A percentile compares a stretch with the other conserved stretches of the same genome.
Evolutionary conservation across 2,888 invertebrate genomes (phyloP).

Genomic region (Camponotus fellah): DNA sequence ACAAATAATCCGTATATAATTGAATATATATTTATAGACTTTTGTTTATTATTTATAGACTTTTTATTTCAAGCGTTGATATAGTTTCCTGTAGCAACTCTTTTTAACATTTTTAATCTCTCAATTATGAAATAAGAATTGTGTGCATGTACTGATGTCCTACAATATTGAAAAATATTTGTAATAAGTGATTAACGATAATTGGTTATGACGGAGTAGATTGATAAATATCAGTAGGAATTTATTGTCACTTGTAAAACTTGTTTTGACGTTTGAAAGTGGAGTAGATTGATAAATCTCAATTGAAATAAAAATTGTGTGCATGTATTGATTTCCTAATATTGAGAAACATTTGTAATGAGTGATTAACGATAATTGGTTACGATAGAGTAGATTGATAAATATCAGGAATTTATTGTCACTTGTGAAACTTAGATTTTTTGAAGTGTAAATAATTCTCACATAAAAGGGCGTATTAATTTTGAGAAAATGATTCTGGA

Average conservation of each 20-base stretch:
- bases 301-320: background rate
- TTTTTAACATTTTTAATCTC: background rate
- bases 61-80: background rate
- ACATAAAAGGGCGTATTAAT: background rate
- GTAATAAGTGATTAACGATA: too few species aligned
- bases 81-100: background rate
- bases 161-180: too few species aligned
- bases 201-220: too few species aligned
- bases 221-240: background rate
- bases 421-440: background rate
- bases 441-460: background rate
- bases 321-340: too few species aligned
- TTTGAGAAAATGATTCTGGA: background rate
- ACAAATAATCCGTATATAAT: background rate
- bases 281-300: too few species aligned
- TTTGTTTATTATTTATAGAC: too few species aligned
- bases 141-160: too few species aligned
- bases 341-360: background rate
- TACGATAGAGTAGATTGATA: background rate
- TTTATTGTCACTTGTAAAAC: background rate
- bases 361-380: background rate
- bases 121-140: too few species aligned
- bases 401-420: background rate
- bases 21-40: background rate
- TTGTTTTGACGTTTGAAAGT: too few species aligned